These are phyloP conservation scores for Taphrorychus bicolor DNA, from an alignment of 2,888 invertebrate genomes.

Conservation along the genomic window DNA sequence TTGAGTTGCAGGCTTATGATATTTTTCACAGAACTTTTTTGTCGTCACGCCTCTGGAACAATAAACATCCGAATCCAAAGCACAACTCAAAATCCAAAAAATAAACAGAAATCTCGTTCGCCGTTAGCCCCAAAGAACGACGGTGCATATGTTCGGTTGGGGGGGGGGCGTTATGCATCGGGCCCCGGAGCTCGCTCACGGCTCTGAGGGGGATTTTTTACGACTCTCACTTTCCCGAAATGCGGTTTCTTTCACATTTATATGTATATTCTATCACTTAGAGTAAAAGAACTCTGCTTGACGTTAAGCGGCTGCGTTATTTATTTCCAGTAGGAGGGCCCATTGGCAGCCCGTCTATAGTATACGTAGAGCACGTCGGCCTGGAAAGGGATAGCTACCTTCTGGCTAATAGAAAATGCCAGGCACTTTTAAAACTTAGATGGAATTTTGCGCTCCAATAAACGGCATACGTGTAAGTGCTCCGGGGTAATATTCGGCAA, in stretches of 20 bases:
- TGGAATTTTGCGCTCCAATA: constrained; percentile 21
- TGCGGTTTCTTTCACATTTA: constrained; percentile 40
- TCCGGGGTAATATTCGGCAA: constrained; percentile 21
- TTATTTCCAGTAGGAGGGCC: constrained; percentile 5
- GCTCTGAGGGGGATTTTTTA: constrained; percentile 21
- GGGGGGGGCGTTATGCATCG: constrained; percentile 13
- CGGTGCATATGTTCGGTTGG: constrained; percentile 25
- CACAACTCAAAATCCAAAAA: constrained; percentile 30
- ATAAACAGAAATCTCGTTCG: constrained; percentile 32
- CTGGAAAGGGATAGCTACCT: too few relatives aligned
- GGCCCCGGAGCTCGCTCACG: constrained; percentile 1
- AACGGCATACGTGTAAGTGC: neutral
- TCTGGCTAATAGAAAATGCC: neutral
- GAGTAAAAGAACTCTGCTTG: constrained; percentile 36
- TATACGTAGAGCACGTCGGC: neutral
- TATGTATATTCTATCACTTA: constrained; percentile 41
- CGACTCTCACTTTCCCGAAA: constrained; percentile 28
- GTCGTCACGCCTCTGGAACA: neutral
- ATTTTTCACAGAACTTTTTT: neutral
- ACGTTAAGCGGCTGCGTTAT: constrained; percentile 29
- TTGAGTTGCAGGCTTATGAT: too few relatives aligned
- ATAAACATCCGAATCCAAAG: neutral
- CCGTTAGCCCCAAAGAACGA: constrained; percentile 13
- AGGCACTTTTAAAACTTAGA: constrained; percentile 29
- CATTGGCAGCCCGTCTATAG: neutral